These are phyloP conservation scores for Hydropsyche tenuis DNA, from an alignment of 1,140 invertebrate species.

Conservation along the genomic window DNA sequence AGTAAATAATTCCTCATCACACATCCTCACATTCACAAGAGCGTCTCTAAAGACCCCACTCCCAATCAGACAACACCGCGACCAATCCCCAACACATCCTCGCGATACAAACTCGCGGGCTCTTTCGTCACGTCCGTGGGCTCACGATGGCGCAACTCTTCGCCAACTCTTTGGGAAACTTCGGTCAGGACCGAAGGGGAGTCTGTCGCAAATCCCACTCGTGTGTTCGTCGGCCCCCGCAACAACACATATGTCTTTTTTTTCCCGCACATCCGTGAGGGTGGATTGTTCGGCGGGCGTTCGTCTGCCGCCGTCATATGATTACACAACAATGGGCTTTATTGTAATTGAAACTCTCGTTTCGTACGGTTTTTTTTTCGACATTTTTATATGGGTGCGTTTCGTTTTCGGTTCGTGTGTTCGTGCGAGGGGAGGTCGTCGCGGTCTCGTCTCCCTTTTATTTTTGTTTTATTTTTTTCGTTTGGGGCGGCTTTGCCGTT, in stretches of 20 bases:
- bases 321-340: constrained; percentile 50
- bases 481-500: no score
- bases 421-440: no score
- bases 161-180: background rate
- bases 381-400: background rate
- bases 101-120: no score
- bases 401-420: background rate
- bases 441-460: no score
- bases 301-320: constrained; percentile 47
- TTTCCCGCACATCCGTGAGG: constrained; percentile 40
- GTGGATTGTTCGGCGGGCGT: constrained; percentile 39
- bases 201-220: constrained; percentile 28
- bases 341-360: constrained; percentile 51
- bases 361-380: constrained; percentile 33
- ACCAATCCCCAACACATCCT: no score
- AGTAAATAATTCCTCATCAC: no score
- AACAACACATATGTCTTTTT: constrained; percentile 46
- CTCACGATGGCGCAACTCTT: no score
- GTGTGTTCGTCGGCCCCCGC: constrained; percentile 23
- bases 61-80: no score
- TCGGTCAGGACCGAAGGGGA: background rate
- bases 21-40: no score
- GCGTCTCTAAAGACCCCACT: no score
- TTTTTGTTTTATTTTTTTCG: no score
- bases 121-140: no score